These are phyloP conservation scores for Thermophis baileyi DNA, from an alignment of 2,113 vertebrate genomes.

Conservation along the genomic window DNA sequence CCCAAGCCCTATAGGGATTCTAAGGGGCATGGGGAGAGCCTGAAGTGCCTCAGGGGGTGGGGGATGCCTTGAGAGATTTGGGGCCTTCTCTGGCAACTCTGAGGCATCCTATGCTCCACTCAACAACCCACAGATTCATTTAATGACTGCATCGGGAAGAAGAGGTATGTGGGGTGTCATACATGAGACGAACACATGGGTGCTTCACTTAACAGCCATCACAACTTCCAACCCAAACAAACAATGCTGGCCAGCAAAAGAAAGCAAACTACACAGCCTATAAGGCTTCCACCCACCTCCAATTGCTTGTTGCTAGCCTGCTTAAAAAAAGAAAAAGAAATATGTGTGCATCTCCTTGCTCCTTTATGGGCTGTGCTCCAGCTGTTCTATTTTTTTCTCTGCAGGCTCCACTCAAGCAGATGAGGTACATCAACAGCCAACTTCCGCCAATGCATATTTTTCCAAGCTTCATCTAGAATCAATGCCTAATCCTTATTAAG, in stretches of 20 bases:
- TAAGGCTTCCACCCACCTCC: background rate
- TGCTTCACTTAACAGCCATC: background rate
- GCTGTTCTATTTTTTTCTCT: background rate
- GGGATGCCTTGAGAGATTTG: too few relatives aligned
- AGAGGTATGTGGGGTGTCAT: background rate
- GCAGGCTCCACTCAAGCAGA: background rate
- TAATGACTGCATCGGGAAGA: background rate
- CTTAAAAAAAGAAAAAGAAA: background rate
- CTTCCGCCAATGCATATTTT: background rate
- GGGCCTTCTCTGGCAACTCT: background rate
- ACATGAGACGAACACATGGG: background rate
- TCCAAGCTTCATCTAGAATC: background rate
- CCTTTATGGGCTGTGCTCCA: background rate
- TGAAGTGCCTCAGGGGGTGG: background rate
- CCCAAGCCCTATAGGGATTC: background rate
- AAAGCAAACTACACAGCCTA: background rate
- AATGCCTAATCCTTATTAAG: background rate
- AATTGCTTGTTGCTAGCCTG: background rate
- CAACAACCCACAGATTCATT: background rate
- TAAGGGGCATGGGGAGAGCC: background rate
- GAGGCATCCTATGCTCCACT: background rate
- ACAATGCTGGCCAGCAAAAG: background rate
- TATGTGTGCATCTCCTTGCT: background rate
- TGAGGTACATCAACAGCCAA: background rate
- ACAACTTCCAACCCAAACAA: background rate